Evolutionary conservation across 2,797 vertebrate genomes (phyloP), one percentile per base, ranked within the genome.

Genomic region (Lacerta agilis): DNA sequence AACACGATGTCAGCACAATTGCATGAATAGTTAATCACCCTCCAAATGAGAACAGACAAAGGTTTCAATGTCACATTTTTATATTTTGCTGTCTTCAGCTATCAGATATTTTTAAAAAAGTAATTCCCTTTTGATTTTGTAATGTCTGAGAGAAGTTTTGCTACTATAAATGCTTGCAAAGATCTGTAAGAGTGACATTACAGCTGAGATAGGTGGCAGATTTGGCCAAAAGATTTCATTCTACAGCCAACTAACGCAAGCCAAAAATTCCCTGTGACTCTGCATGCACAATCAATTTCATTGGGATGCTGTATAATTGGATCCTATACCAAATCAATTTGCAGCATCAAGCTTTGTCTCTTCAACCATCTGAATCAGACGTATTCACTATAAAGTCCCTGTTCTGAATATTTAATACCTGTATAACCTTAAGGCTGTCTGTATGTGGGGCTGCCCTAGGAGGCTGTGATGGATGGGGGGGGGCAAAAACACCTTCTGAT

Each of bases 41-140:
- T 49, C 61, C 36, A 77, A 45, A 92, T 93, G 86, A 89, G 2
- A 33, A 36, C 1, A 25, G 86, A 5, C 1, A 61, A n/a, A 82
- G 85, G 86, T n/a, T 20, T 20, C 11, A 83, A 3, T n/a, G 84
- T n/a, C 90, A 87, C 81, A 90, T 64, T 61, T 88, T 84, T 33
- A 15, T 81, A 84, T 86, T 49, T 71, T 71, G 81, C 43, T 49
- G 43, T 87, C 84, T 88, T 27, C 69, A 90, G n/a, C 29, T 58
- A 84, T 10, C n/a, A 83, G 7, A 29, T n/a, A 71, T 33, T 33
- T 33, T 75, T 55, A 45, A 38, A 20, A 83, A 36, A 58, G n/a
- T 83, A 36, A 84, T 58, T 73, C 20, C 69, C 58, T 82, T 82
- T n/a, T 69, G 41, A 69, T 75, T 71, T 61, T 38, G 69, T 29